Conservation (phyloP, 2,113 vertebrate genomes). For the Lycaon pictus region DNA sequence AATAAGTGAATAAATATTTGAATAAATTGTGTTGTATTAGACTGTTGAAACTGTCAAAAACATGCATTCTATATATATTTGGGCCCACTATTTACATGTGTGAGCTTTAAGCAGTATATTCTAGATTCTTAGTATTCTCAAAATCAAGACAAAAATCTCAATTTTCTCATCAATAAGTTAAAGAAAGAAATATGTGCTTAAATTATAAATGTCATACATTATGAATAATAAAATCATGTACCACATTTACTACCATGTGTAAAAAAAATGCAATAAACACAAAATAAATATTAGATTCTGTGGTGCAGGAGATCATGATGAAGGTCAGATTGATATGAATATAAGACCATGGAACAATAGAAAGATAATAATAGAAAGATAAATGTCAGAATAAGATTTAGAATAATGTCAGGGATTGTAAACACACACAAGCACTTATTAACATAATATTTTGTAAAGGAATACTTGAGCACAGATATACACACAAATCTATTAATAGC, state of each 20-base stretch:
- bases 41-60: neutral
- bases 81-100: neutral
- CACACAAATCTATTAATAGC: neutral
- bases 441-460: neutral
- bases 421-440: neutral
- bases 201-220: neutral
- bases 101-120: neutral
- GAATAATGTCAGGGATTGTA: neutral
- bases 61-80: neutral
- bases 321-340: neutral
- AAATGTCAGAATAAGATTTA: neutral
- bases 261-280: conserved; percentile 15
- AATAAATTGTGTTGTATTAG: neutral
- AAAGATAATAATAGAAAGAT: neutral
- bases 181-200: neutral
- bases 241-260: neutral
- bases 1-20: neutral
- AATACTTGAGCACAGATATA: neutral
- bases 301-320: neutral
- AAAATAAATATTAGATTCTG: neutral
- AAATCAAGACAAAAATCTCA: neutral
- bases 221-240: neutral
- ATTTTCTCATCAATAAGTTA: neutral
- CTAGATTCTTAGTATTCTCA: neutral
- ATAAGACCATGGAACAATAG: neutral